phyloP scores from a whole-genome alignment of 2,888 invertebrate genomes.

The Carcina quercana region DNA sequence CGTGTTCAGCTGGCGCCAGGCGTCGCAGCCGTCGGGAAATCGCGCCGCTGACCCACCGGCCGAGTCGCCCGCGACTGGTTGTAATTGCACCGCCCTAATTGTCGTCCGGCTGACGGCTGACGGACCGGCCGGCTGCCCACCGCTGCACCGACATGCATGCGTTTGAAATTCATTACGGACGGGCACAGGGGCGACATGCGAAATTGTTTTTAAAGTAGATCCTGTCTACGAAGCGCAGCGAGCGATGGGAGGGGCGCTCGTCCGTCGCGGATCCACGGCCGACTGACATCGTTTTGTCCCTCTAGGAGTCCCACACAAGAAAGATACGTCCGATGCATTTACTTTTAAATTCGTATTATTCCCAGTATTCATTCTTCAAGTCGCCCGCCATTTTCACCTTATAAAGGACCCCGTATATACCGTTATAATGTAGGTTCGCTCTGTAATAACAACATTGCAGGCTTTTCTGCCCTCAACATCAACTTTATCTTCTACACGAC shows the following conservation, averaged over 20 bases:
- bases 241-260: constrained; percentile 39
- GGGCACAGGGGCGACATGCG: constrained; percentile 40
- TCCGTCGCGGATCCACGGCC: constrained; percentile 42
- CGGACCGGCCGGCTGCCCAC: constrained; percentile 29
- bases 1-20: constrained; percentile 55
- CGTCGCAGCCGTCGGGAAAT: constrained; percentile 57
- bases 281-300: constrained; percentile 46
- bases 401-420: constrained; percentile 33
- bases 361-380: constrained; percentile 27
- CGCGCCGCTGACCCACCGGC: constrained; percentile 65
- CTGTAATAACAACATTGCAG: constrained; percentile 23
- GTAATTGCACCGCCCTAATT: constrained; percentile 69
- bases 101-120: constrained; percentile 45
- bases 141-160: constrained; percentile 27
- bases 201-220: constrained; percentile 62
- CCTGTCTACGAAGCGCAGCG: constrained; percentile 40
- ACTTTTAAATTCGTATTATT: constrained; percentile 13
- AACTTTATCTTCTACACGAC: constrained; percentile 31
- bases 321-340: constrained; percentile 20
- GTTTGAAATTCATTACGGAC: constrained; percentile 57
- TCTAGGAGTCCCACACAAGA: constrained; percentile 18
- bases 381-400: constrained; percentile 29
- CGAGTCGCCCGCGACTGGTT: constrained; percentile 49
- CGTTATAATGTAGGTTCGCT: constrained; percentile 33
- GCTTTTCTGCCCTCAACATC: constrained; percentile 8